Percentiles rank a stretch among this genome's conserved stretches.
phyloP scores from a whole-genome alignment of 92 coral and sea anemone genomes.

The Porites divaricata region DNA sequence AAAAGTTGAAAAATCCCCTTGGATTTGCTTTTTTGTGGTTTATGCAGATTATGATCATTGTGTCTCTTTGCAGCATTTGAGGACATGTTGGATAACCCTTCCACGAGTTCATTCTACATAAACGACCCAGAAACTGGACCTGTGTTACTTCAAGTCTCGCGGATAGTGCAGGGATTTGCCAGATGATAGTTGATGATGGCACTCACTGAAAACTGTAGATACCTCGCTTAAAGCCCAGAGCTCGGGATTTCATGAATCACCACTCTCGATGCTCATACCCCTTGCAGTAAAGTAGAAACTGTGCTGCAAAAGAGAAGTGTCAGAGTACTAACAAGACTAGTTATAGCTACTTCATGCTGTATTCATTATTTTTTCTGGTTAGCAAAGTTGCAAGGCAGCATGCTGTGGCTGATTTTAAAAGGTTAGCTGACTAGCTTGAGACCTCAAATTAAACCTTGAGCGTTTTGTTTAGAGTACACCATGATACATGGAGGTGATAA shows the following conservation, averaged over 20 bases:
- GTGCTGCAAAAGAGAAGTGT: too few relatives aligned
- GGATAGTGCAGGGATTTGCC: conserved; percentile 98
- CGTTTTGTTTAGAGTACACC: too few relatives aligned
- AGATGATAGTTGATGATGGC: conserved; percentile 64
- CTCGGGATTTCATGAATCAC: background rate
- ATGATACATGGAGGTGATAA: too few relatives aligned
- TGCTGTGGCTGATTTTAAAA: background rate
- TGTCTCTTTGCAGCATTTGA: conserved; percentile 82
- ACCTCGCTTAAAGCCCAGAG: background rate
- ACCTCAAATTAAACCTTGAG: too few relatives aligned
- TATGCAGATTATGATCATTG: too few relatives aligned
- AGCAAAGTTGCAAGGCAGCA: background rate
- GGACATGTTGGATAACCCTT: conserved; percentile 96
- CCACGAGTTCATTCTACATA: conserved; percentile 87
- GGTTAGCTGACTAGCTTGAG: too few relatives aligned
- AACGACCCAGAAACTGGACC: conserved; percentile 99
- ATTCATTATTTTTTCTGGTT: too few relatives aligned
- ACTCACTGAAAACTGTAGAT: conserved; percentile 14
- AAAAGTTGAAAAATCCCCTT: too few relatives aligned
- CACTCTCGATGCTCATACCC: too few relatives aligned
- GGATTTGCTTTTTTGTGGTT: background rate
- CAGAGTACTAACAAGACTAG: too few relatives aligned
- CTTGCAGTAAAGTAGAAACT: too few relatives aligned
- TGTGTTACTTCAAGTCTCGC: conserved; percentile 93
- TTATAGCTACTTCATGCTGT: too few relatives aligned